Conservation (phyloP, 1,140 invertebrate species). For the Pinna nobilis region DNA sequence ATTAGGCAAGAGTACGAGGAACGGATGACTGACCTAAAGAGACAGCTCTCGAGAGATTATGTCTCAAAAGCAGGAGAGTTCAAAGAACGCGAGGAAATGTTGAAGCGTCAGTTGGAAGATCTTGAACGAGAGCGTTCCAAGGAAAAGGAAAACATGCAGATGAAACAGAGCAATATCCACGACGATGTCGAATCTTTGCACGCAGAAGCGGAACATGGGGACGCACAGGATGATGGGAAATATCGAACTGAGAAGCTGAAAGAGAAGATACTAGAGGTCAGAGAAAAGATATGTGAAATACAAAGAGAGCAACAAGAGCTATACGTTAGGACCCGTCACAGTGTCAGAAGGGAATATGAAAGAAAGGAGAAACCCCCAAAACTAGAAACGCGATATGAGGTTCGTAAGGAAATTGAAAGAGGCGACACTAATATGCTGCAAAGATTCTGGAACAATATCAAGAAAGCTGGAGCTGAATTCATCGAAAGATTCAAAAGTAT, state of each 20-base stretch:
- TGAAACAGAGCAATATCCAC: not conserved
- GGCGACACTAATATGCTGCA: constrained; percentile 12
- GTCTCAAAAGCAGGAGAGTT: not conserved
- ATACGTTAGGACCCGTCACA: not conserved
- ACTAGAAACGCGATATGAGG: not conserved
- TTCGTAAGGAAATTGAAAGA: constrained; percentile 20
- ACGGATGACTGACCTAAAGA: not conserved
- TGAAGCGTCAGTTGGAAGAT: not conserved
- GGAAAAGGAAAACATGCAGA: not conserved
- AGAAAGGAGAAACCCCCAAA: not conserved
- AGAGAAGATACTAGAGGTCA: not conserved
- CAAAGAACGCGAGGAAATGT: not conserved
- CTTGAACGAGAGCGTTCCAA: not conserved
- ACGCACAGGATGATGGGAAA: not conserved
- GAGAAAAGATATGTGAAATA: not conserved
- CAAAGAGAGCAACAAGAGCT: constrained; percentile 8
- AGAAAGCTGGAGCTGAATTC: constrained; percentile 1
- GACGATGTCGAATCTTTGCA: not conserved
- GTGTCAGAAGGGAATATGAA: not conserved
- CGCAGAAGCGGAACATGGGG: not conserved
- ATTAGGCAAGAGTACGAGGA: not conserved
- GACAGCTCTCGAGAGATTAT: not conserved
- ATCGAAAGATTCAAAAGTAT: constrained; percentile 17
- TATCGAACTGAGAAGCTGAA: not conserved
- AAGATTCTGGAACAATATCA: constrained; percentile 18